Base-by-base conservation (phyloP, 2,797 vertebrate genomes). In the Coregonus ussuriensis region DNA sequence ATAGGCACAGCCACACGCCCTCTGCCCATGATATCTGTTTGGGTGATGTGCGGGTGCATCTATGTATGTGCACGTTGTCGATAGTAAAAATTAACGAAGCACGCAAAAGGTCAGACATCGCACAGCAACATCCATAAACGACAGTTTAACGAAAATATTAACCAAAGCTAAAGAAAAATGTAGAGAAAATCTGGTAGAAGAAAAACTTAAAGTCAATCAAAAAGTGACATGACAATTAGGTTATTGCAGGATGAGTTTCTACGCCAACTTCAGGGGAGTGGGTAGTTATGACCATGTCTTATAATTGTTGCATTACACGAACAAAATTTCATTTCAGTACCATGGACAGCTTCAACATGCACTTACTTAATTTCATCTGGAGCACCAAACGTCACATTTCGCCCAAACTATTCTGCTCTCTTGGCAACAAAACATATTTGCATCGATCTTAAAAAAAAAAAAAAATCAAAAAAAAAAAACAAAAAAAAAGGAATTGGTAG, bases 331-430 rank as follows among this genome's bases (percentile, higher is more conserved):
- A 62, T 51, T 90, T 88, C 88, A 89, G 88, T 37, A 89, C 88
- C 88, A 85, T 74, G 87, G 88, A 90, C 75, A 90, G 86, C 86
- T 74, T 62, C 78, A 66, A 18, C 29, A 16, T 29, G 16, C 9
- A 6, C 14, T 15, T 35, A 41, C 6, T 33, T 21, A 21, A 9
- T 59, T 21, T 21, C 18, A 18, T 59, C 47, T 47, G 70, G 70
- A 51, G 41, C 37, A 25, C 41, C 41, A 71, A 71, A 41, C 37
- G 21, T n/a, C n/a, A 52, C 3, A 14, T 47, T 21, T 51, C 4
- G 3, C 18, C 37, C 4, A 52, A 47, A 47, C 41, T 47, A 47
- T 47, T 47, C 9, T 13, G 9, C 41, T 47, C 41, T 47, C 41
- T 47, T 47, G 41, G 41, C 9, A 47, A 47, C 41, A 47, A 2